phyloP scores from a whole-genome alignment of 2,888 invertebrate species.

The Cantharis nigra region DNA sequence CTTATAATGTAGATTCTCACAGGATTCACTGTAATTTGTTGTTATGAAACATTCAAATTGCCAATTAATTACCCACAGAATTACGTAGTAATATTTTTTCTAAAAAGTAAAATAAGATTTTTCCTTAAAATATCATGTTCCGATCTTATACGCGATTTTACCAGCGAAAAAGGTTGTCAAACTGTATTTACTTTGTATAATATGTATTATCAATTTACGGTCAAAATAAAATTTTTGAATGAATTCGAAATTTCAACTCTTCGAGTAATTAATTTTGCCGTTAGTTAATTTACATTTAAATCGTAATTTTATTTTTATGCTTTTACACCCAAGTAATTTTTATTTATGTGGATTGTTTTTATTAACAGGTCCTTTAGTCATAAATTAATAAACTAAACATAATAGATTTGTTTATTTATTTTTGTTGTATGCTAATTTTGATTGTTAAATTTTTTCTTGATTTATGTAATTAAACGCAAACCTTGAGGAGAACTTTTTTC shows the following conservation, averaged over 20 bases:
- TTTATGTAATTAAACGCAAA: not conserved
- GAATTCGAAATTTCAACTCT: no score
- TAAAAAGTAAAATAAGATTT: no score
- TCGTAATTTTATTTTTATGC: not conserved
- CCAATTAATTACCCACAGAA: no score
- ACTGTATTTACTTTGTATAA: no score
- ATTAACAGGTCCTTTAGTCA: not conserved
- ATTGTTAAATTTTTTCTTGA: not conserved
- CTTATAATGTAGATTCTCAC: not conserved
- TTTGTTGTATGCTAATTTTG: not conserved
- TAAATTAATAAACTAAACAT: not conserved
- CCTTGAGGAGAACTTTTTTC: not conserved
- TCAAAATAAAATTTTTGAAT: no score
- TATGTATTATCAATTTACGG: no score
- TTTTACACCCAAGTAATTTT: not conserved
- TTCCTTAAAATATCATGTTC: no score
- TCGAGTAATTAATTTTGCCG: not conserved
- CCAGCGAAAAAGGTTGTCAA: no score
- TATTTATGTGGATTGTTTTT: not conserved
- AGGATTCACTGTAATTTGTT: not conserved
- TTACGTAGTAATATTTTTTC: no score
- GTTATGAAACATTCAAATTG: not conserved
- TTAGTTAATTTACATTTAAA: not conserved
- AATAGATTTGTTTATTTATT: not conserved
- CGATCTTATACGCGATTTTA: no score